Base-by-base conservation (phyloP, 2,888 invertebrate genomes). In the Taenaris catops region DNA sequence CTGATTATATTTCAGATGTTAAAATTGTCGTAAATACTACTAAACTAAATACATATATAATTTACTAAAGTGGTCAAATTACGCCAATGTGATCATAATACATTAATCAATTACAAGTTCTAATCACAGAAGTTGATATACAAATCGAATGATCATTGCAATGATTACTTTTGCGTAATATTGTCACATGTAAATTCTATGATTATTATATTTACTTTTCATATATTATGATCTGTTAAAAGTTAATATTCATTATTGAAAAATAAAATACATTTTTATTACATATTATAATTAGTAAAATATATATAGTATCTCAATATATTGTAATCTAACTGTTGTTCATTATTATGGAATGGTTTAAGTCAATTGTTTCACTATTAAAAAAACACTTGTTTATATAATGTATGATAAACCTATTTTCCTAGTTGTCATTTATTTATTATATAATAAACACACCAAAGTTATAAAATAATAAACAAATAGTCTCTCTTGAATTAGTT, bases 391-490 rank as follows among this genome's bases (percentile, higher is more conserved):
- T 37, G 25, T 37, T 41, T 41, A n/a, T 14, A 38, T 29, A 29
- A 65, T 74, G 69, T 80, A 70, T 63, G 57, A 69, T 66, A 71
- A 52, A 65, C 60, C 55, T 69, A 61, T 63, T 63, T 64, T 58
- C 51, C 63, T 75, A 72, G 68, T 73, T 75, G 58, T 64, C 66
- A 55, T 72, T 73, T 75, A 76, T 80, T 80, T 81, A 78, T 80
- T 79, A 74, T 81, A 80, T 81, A 81, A 76, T 76, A 78, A 78
- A 80, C 64, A 86, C 78, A 84, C 84, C 84, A 86, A 86, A 86
- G 86, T 81, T 84, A 84, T 25, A 74, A 63, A 71, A 71, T 76
- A 80, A 78, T 80, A 63, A 80, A 81, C 68, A 71, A 67, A 72
- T 81, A 84, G 80, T 72, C 67, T 71, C 78, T 78, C 74, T 23